Evolutionary conservation across 2,113 vertebrate species (phyloP).

Genomic region (Neolamprologus sp.): DNA sequence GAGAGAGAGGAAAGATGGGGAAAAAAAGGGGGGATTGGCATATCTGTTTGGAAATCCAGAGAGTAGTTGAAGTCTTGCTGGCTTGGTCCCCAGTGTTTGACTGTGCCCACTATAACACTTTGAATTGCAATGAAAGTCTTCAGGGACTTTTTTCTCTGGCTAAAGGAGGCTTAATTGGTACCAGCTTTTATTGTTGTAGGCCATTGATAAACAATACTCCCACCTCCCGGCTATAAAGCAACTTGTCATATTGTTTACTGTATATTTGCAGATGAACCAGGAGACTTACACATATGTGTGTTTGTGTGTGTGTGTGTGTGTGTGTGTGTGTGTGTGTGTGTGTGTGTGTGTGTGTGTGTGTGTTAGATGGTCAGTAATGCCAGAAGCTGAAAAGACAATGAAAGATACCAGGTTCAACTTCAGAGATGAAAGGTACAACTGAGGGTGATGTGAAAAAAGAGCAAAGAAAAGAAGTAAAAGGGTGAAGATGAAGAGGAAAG

Average conservation of each 20-base stretch:
- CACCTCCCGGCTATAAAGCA: not conserved
- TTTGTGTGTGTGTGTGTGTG: not conserved
- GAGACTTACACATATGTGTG: fast-evolving
- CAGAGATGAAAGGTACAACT: not conserved
- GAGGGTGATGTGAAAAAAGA: not conserved
- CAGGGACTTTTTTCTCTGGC: not conserved
- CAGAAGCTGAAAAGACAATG: not conserved
- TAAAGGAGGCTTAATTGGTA: conserved; percentile 7
- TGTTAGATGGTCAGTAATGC: not conserved
- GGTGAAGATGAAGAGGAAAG: not conserved
- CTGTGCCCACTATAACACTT: conserved; percentile 22
- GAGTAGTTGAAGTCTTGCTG: conserved; percentile 18
- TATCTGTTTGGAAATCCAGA: conserved; percentile 5
- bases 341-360: not conserved
- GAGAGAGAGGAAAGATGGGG: not conserved
- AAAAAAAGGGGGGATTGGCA: conserved; percentile 1
- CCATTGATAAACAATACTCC: not conserved
- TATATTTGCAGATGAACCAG: not conserved
- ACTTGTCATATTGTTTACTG: not conserved
- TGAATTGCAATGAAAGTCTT: conserved; percentile 33
- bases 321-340: not conserved
- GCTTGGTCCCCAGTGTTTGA: conserved; percentile 26
- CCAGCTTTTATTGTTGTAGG: conserved; percentile 8
- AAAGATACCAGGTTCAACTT: not conserved
- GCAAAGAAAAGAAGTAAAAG: not conserved